These are phyloP conservation scores for Clarias magur DNA, from an alignment of 2,113 vertebrate genomes.

Conservation along the genomic window DNA sequence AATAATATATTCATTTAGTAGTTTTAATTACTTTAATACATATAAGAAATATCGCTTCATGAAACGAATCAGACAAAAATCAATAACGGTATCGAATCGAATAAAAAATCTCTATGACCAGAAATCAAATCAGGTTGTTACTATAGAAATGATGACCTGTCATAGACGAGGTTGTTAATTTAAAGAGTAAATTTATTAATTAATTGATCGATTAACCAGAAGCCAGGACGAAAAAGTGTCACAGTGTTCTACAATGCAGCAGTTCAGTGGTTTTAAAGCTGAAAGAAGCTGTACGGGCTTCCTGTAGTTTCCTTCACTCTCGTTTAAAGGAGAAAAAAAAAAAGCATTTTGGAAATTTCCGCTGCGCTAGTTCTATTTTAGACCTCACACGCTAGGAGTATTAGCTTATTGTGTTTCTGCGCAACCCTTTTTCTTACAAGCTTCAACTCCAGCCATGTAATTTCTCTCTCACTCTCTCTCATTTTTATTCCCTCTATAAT, in stretches of 20 bases:
- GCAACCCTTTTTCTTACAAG: background rate
- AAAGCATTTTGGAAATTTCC: too few relatives aligned
- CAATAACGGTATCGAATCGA: too few relatives aligned
- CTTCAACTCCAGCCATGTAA: background rate
- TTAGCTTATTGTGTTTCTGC: too few relatives aligned
- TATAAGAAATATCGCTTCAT: too few relatives aligned
- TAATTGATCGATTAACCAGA: too few relatives aligned
- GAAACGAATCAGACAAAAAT: too few relatives aligned
- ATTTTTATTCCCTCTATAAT: background rate
- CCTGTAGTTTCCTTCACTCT: background rate
- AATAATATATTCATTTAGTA: too few relatives aligned
- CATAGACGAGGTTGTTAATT: too few relatives aligned
- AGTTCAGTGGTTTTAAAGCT: background rate
- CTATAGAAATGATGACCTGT: background rate
- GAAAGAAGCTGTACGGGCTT: background rate
- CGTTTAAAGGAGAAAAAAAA: background rate
- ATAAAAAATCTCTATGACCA: too few relatives aligned
- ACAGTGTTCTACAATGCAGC: background rate
- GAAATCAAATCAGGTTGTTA: background rate
- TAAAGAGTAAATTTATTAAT: too few relatives aligned
- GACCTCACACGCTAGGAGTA: background rate
- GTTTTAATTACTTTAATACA: too few relatives aligned
- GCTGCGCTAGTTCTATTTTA: background rate
- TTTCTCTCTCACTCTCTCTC: background rate
- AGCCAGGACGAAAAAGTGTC: background rate